Percentiles rank a stretch among this genome's conserved stretches.
Conservation (phyloP, 2,797 vertebrate genomes). For the Sphaeramia orbicularis region DNA sequence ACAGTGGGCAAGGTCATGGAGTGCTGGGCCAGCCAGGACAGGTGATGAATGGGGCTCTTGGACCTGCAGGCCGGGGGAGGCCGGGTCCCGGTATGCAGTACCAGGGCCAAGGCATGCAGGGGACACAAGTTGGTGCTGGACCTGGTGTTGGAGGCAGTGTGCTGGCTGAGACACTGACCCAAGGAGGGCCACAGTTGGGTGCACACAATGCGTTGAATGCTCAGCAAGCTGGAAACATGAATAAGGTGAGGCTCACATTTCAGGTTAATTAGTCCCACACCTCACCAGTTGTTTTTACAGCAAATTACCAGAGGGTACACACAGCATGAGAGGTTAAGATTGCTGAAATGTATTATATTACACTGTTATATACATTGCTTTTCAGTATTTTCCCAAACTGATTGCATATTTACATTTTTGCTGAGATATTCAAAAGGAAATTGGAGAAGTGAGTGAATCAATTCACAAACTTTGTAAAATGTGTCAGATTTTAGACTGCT, state of each 20-base stretch:
- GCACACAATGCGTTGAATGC: conserved; percentile 88
- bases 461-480: too few species aligned
- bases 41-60: conserved; percentile 95
- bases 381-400: too few species aligned
- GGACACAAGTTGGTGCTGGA: conserved; percentile 76
- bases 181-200: conserved; percentile 91
- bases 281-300: neutral
- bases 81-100: conserved; percentile 91
- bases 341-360: neutral
- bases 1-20: conserved; percentile 91
- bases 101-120: conserved; percentile 90
- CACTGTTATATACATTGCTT: too few species aligned
- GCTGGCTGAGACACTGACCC: conserved; percentile 94
- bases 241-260: conserved; percentile 88
- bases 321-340: neutral
- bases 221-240: conserved; percentile 92
- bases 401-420: too few species aligned
- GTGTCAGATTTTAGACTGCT: too few species aligned
- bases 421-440: too few species aligned
- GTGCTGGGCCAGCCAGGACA: conserved; percentile 92
- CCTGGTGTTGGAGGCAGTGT: conserved; percentile 86
- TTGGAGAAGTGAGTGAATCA: too few species aligned
- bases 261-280: neutral
- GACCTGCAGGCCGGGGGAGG: conserved; percentile 89
- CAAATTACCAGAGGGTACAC: neutral